A percentile compares a stretch with the other conserved stretches of the same genome.
phyloP scores from a whole-genome alignment of 2,113 vertebrate species.

The Pterocles burchelli region DNA sequence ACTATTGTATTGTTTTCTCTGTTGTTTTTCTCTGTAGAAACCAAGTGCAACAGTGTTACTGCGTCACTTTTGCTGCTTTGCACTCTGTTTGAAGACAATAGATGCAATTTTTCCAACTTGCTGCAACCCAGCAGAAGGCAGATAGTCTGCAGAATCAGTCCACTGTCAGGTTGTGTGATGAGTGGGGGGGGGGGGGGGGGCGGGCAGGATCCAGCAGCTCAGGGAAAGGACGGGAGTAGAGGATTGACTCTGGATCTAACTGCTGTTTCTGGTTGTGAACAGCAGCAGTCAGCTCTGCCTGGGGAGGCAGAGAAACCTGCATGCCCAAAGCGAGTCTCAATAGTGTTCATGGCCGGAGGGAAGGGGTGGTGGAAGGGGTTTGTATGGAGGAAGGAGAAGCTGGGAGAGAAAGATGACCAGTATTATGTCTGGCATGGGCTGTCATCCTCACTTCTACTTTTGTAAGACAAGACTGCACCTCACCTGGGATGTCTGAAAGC shows the following conservation, averaged over 20 bases:
- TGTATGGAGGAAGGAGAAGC: neutral
- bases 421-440: neutral
- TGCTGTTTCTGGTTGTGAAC: neutral
- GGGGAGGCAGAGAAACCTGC: neutral
- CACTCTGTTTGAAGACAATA: neutral
- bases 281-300: neutral
- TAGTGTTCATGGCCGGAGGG: neutral
- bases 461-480: neutral
- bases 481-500: neutral
- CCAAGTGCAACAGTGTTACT: neutral
- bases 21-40: neutral
- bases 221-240: neutral
- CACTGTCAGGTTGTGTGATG: accelerated
- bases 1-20: neutral
- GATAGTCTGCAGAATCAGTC: accelerated
- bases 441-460: neutral
- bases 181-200: neutral
- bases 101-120: neutral
- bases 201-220: neutral
- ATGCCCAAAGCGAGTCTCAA: neutral
- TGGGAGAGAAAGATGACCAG: accelerated
- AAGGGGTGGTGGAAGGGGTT: neutral
- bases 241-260: neutral
- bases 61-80: neutral
- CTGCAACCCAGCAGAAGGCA: neutral